Evolutionary conservation across 1,140 invertebrate genomes (phyloP), one percentile per base, ranked within the genome.

Genomic region (Sesamia nonagrioides): DNA sequence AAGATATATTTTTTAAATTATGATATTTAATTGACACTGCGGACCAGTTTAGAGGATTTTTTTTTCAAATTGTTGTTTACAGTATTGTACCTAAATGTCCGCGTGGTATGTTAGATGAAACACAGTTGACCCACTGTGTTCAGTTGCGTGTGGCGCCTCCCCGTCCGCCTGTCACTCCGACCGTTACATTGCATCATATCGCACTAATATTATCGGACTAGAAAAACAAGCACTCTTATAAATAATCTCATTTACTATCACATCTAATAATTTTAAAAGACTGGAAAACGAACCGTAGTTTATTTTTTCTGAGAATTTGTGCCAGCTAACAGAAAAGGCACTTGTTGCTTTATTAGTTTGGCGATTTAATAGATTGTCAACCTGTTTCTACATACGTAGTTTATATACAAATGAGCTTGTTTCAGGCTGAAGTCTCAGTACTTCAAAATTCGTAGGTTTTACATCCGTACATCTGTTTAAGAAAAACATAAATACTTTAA

Each of bases 181-280:
- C 40, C 37, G 56, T 61, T 61, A 71, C 66, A 54, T 61, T 48
- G 72, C 72, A 60, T 5, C 56, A 75, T 60, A 40, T 48, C 56
- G 72, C 72, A 61, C 56, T 74, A 61, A n/a, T n/a, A 75, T 75
- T 75, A 75, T 50, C 18, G 42, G 40, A 61, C 18, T 17, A 75
- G 35, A 58, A 74, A 60, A 74, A 58, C 45, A 58, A 17, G 17
- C 35, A 9, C 71, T 58, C 37, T 18, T 50, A 45, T 17, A 66
- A 45, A 42, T 21, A 17, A 35, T 61, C 15, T 37, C 33, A 9
- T 37, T 40, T 37, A 9, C 17, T 37, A 61, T 50, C 45, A 50
- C 3, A 50, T n/a, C 15, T 50, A n/a, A 50, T n/a, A n/a, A 50
- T 6, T 13, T 50, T n/a, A 50, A 3, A 50, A 0, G 9, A 4